Evolutionary conservation across 2,113 vertebrate species (phyloP).

Genomic region (Machaerirhynchus nigripectus): DNA sequence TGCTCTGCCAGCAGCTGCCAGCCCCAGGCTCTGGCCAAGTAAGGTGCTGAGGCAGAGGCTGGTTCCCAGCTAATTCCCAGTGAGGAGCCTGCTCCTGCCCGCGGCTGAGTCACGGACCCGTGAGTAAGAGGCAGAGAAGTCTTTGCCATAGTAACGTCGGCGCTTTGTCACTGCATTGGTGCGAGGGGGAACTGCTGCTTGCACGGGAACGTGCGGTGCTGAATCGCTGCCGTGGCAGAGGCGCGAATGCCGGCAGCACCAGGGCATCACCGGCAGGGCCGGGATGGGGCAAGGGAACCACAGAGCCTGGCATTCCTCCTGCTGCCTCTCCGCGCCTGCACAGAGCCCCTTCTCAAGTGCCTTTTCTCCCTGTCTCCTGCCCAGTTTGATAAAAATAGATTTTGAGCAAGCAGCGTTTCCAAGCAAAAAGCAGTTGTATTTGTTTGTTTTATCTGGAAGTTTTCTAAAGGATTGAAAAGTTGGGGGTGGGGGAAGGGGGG

Average conservation of each 20-base stretch:
- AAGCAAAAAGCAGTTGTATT: slow-evolving; percentile 35
- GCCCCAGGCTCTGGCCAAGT: background rate
- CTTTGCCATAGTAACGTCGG: slow-evolving; percentile 72
- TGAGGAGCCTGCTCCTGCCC: slow-evolving; percentile 17
- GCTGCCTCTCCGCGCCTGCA: fast-evolving
- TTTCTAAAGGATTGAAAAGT: slow-evolving; percentile 44
- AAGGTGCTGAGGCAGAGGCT: background rate
- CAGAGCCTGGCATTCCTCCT: background rate
- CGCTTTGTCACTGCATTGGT: background rate
- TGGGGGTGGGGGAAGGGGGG: background rate
- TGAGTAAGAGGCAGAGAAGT: slow-evolving; percentile 61
- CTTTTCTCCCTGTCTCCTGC: slow-evolving; percentile 14
- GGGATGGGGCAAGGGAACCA: fast-evolving
- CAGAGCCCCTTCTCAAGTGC: background rate
- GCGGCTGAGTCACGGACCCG: slow-evolving; percentile 51
- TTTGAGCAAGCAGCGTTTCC: slow-evolving; percentile 43
- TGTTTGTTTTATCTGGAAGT: slow-evolving; percentile 65
- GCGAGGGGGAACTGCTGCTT: slow-evolving; percentile 47
- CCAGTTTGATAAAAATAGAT: slow-evolving; percentile 45
- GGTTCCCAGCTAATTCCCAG: slow-evolving; percentile 16
- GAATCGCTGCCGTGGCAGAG: background rate
- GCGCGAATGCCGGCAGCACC: background rate
- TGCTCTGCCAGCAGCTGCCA: background rate
- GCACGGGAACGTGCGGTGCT: background rate
- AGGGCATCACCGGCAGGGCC: background rate